A percentile compares a stretch with the other conserved stretches of the same genome.
Evolutionary conservation across 2,113 vertebrate genomes (phyloP).

Genomic region (Phoxinus phoxinus): DNA sequence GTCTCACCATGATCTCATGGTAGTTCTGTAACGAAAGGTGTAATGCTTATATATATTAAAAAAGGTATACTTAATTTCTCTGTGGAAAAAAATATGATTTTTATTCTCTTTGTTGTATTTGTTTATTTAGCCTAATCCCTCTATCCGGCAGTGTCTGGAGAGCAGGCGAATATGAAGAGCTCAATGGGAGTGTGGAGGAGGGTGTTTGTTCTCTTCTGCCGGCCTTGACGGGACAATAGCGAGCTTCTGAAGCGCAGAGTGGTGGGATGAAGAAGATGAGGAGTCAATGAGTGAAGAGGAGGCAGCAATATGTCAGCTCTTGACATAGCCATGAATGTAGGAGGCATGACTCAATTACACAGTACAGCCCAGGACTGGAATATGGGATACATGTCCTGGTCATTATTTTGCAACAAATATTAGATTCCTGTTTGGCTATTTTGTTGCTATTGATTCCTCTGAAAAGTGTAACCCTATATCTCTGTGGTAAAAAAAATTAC

Average conservation of each 20-base stretch:
- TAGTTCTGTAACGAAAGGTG: not conserved
- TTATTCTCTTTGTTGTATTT: not conserved
- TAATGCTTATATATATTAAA: not conserved
- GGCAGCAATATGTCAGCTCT: slow-evolving; percentile 73
- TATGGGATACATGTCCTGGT: slow-evolving; percentile 10
- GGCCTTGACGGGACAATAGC: slow-evolving; percentile 74
- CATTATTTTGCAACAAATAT: not conserved
- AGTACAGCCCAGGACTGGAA: slow-evolving; percentile 27
- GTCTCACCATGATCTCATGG: not conserved
- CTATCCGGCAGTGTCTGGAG: slow-evolving; percentile 2
- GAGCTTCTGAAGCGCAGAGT: slow-evolving; percentile 68
- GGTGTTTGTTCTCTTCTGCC: slow-evolving; percentile 61
- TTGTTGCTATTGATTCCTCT: not conserved
- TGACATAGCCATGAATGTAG: slow-evolving; percentile 67
- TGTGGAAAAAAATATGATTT: not conserved
- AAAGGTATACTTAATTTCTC: not conserved
- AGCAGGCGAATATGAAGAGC: slow-evolving; percentile 9
- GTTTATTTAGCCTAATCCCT: slow-evolving; percentile 23
- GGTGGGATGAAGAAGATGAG: slow-evolving; percentile 77
- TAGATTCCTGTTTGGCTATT: not conserved
- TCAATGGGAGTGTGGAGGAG: slow-evolving; percentile 33
- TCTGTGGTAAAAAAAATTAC: not conserved
- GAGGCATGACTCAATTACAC: slow-evolving; percentile 68
- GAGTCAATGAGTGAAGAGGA: slow-evolving; percentile 81
- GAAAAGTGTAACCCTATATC: no score